phyloP scores from a whole-genome alignment of 1,140 invertebrate species.

The Lordiphosa stackelbergi region DNA sequence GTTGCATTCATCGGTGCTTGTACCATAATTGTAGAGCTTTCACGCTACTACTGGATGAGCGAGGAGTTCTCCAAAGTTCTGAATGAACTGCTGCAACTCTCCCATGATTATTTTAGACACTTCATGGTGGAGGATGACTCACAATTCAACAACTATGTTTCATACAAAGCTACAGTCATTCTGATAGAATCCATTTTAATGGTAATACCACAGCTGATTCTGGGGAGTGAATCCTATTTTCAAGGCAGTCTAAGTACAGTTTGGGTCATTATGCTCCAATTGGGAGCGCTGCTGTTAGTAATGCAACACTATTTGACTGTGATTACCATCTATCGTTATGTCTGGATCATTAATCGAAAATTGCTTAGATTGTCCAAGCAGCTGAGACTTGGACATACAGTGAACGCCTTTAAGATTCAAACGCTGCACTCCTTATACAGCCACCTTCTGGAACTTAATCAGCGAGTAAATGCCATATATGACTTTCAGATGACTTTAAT shows the following conservation, averaged over 20 bases:
- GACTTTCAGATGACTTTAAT: slow-evolving; percentile 28
- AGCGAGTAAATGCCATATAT: slow-evolving; percentile 19
- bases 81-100: not conserved
- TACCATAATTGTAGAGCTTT: too few species aligned
- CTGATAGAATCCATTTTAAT: not conserved
- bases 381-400: too few species aligned
- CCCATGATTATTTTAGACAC: not conserved
- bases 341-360: slow-evolving; percentile 32
- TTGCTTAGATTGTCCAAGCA: slow-evolving; percentile 7
- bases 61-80: not conserved
- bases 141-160: not conserved
- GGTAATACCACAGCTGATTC: not conserved
- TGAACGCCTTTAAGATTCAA: not conserved
- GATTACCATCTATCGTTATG: slow-evolving; percentile 21
- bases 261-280: not conserved
- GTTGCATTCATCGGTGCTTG: too few species aligned
- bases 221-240: not conserved
- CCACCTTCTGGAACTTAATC: slow-evolving; percentile 17
- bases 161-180: not conserved
- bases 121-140: not conserved
- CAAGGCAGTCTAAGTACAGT: not conserved
- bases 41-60: not conserved
- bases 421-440: slow-evolving; percentile 1
- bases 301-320: slow-evolving; percentile 3
- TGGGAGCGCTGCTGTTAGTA: not conserved